Conservation (phyloP, 2,797 vertebrate genomes). For the Adelosebastes latens region DNA sequence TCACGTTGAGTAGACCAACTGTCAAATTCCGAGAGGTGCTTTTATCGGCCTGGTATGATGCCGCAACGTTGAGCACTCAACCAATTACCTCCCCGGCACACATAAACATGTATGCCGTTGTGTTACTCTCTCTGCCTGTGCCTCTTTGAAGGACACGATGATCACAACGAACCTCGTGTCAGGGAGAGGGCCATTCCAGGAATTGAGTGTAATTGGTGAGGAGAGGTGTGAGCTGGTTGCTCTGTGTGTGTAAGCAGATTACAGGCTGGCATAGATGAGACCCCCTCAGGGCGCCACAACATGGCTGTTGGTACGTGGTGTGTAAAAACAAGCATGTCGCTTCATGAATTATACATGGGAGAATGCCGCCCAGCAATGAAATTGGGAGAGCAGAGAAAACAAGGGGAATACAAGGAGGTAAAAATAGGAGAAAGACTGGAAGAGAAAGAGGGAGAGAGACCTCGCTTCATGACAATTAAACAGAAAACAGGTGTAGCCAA, state of each 20-base stretch:
- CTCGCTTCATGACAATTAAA: conserved; percentile 66
- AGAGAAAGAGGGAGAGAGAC: conserved; percentile 32
- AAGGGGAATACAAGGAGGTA: conserved; percentile 37
- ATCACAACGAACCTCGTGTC: conserved; percentile 66
- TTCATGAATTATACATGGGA: conserved; percentile 81
- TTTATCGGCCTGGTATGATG: conserved; percentile 50
- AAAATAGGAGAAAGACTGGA: conserved; percentile 38
- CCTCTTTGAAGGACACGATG: conserved; percentile 71
- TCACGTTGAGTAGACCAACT: conserved; percentile 47
- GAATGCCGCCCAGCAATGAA: conserved; percentile 71
- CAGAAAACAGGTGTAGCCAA: conserved; percentile 59
- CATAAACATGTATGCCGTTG: conserved; percentile 45
- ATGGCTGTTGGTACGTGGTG: conserved; percentile 73
- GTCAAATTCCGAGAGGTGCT: conserved; percentile 57
- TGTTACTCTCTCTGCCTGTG: conserved; percentile 32
- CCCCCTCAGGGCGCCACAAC: conserved; percentile 69
- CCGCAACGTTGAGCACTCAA: conserved; percentile 56
- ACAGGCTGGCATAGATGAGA: conserved; percentile 73
- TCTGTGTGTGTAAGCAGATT: conserved; percentile 78
- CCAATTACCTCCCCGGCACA: conserved; percentile 63
- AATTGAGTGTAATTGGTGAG: conserved; percentile 75
- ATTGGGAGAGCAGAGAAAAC: conserved; percentile 66
- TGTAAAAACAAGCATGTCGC: conserved; percentile 80
- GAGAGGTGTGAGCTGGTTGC: conserved; percentile 68
- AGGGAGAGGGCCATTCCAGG: conserved; percentile 66